phyloP scores from a whole-genome alignment of 2,797 vertebrate genomes.

The Phyllotis vaccarum region DNA sequence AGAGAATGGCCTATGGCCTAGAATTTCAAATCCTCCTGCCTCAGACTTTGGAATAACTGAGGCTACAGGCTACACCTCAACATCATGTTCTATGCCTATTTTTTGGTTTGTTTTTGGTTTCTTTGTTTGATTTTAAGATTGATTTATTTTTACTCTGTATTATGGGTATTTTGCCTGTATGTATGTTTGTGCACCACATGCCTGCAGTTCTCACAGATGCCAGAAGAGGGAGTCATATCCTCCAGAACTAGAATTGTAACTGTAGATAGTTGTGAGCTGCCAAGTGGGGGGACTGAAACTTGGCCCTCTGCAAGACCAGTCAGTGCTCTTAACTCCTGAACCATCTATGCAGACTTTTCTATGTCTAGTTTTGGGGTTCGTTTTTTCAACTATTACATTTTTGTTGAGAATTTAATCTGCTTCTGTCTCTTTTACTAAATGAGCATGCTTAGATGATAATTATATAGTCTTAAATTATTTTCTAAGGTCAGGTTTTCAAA shows the following conservation, averaged over 20 bases:
- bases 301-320: not conserved
- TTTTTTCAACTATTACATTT: not conserved
- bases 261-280: not conserved
- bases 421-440: slow-evolving; percentile 16
- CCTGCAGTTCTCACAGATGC: not conserved
- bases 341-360: not conserved
- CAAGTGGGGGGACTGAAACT: not conserved
- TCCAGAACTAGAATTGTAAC: not conserved
- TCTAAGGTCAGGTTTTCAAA: slow-evolving; percentile 20
- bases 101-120: not conserved
- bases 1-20: not conserved
- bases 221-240: not conserved
- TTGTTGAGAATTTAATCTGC: slow-evolving; percentile 26
- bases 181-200: not conserved
- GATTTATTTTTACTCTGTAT: not conserved
- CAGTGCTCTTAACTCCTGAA: not conserved
- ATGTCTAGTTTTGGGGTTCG: not conserved
- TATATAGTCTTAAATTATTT: not conserved
- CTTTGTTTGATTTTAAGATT: not conserved
- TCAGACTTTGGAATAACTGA: not conserved
- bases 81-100: too few species aligned
- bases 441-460: slow-evolving; percentile 22
- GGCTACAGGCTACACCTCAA: not conserved
- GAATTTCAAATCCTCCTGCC: not conserved
- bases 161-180: not conserved